Evolutionary conservation across 2,113 vertebrate genomes (phyloP), one percentile per base, ranked within the genome.

Genomic region (Ammospiza caudacuta): DNA sequence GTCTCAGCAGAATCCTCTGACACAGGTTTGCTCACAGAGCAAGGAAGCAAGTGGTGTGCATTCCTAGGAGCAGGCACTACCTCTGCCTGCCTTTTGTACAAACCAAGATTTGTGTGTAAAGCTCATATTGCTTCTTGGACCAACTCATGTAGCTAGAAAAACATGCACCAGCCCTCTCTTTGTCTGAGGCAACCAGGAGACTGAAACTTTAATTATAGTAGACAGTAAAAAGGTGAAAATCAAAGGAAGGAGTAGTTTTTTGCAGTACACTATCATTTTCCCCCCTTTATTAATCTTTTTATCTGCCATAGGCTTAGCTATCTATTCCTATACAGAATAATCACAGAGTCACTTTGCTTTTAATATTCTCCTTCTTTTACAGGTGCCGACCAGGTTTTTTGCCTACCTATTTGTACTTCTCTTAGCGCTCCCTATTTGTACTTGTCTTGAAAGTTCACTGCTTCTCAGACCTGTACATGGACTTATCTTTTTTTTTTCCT

Each of bases 191-290:
- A 96, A 68, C 29, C 28, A 79, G 17, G 31, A n/a, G 51, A 86
- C 66, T 85, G 68, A 76, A 82, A 85, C 59, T 88, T 76, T 69
- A 93, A 93, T 96, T 93, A 77, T 9, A 95, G 41, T 47, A 82
- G 62, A 61, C 59, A 75, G 58, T 73, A 47, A 61, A 85, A 79
- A 73, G 14, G 35, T 55, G n/a, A 57, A 39, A 87, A 73, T 85
- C 58, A 85, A 75, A 76, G 54, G 70, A 88, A 61, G 47, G 61
- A 91, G 37, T 62, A 61, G 37, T 73, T 90, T 76, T 62, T 87
- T 83, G 58, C 55, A 73, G 46, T 67, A 73, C 63, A 9, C 83
- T 66, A 29, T 87, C n/a, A 93, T 96, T 94, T 96, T 51, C 22
- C 27, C 67, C 44, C 37, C n/a, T 87, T 93, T 87, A 64, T 76